Percentiles rank a stretch among this genome's conserved stretches.
These are phyloP conservation scores for Cliona cf. orientalis DNA, from an alignment of 37 sponge, comb jelly and placozoan genomes.

Conservation along the genomic window DNA sequence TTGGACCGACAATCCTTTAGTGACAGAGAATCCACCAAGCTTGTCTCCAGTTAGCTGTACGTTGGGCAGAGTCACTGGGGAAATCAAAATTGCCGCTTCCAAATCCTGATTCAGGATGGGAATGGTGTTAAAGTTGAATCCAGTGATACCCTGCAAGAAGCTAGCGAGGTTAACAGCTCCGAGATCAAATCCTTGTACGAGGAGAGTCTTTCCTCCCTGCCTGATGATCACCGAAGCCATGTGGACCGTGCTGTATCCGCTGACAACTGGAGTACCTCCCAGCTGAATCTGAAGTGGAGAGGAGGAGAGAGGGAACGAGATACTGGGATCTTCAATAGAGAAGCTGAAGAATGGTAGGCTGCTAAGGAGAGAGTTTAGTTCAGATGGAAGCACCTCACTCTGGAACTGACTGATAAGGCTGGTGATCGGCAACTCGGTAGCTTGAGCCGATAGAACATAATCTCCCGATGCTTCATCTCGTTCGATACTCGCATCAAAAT, in stretches of 20 bases:
- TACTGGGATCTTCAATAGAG: neutral
- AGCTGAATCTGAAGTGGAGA: neutral
- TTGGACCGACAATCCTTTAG: slow-evolving; percentile 1
- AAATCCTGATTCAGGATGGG: slow-evolving; percentile 15
- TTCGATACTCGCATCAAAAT: neutral
- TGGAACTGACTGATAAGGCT: neutral
- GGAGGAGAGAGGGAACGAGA: neutral
- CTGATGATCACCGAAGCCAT: neutral
- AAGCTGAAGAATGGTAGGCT: neutral
- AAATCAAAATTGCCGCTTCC: slow-evolving; percentile 1
- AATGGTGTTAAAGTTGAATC: neutral
- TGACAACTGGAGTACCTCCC: neutral
- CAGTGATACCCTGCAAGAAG: neutral
- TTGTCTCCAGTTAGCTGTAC: neutral
- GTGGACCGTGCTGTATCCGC: slow-evolving; percentile 1
- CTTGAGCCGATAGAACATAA: neutral
- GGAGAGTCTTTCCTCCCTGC: neutral
- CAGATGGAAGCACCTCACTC: neutral
- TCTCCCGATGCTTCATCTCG: no score
- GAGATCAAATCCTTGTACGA: slow-evolving; percentile 16
- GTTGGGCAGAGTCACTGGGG: neutral
- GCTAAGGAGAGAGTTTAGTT: neutral
- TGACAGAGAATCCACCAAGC: neutral
- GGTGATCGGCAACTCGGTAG: neutral
- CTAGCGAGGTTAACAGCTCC: neutral